Conservation (phyloP, 53 echinoderm and acorn worm genomes). For the Paelopatides confundens region DNA sequence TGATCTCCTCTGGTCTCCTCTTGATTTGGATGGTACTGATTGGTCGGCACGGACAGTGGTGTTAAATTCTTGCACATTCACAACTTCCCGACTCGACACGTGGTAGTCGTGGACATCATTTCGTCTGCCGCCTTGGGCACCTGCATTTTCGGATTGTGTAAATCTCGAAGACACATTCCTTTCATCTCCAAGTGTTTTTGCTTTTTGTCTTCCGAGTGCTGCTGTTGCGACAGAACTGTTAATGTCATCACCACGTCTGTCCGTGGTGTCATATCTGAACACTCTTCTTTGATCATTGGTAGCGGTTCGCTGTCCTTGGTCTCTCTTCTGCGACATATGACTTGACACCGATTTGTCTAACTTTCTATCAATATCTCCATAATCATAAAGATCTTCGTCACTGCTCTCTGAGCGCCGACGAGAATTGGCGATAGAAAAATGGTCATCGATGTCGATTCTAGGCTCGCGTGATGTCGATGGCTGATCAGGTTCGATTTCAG, state of each 20-base stretch:
- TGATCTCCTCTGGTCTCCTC: neutral
- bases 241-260: neutral
- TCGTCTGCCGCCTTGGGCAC: neutral
- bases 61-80: conserved; percentile 16
- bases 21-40: neutral
- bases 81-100: neutral
- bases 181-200: neutral
- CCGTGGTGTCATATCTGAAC: neutral
- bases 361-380: conserved; percentile 63
- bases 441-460: conserved; percentile 61
- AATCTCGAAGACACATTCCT: neutral
- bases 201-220: conserved; percentile 12
- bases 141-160: neutral
- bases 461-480: conserved; percentile 35
- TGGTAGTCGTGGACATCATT: neutral
- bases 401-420: conserved; percentile 81
- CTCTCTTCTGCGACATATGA: neutral
- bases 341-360: neutral
- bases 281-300: neutral
- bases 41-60: conserved; percentile 9
- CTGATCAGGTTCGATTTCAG: conserved; percentile 55
- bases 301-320: neutral
- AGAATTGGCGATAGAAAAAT: conserved; percentile 23
- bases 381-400: conserved; percentile 93
- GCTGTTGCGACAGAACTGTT: conserved; percentile 3